Base-by-base conservation (phyloP, 2,888 invertebrate genomes). In the Epinotia ramella region DNA sequence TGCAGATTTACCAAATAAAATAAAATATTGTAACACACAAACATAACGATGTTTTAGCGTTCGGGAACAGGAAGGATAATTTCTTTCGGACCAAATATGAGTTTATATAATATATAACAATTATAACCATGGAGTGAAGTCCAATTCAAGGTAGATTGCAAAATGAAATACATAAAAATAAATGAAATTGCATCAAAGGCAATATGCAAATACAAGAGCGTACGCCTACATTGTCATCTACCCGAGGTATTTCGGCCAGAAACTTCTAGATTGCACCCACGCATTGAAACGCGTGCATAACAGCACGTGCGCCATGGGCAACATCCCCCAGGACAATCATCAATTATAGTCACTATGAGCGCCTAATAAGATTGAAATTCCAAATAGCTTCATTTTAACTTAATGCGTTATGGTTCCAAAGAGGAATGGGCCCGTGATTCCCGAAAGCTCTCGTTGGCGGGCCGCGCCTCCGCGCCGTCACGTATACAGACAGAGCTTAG, bases 261-360 rank as follows among this genome's bases (percentile, higher is more conserved):
- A 72, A 28, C 20, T 76, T 76, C 66, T 67, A 44, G 57, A 57
- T 49, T 67, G 74, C 56, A 44, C 60, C 49, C 24, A 40, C 70
- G 65, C 65, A 46, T 81, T 82, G 80, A 81, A 73, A 77, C 80
- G 84, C 92, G 89, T 92, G 93, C 79, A 70, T 68, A 63, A 66
- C 73, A 83, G 89, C 93, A 93, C 93, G 94, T 91, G 86, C 88
- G 84, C 87, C 82, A 76, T 66, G 33, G 18, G 20, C 73, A 69
- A 77, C 86, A 84, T 84, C 84, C 84, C 77, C 84, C 77, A 73
- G 79, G 33, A 69, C 73, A 74, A 73, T 11, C 16, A 68, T 57
- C 20, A 24, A 59, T 59, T 68, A 7, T 57, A 16, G 16, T 24
- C 68, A 16, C 5, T 59, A 46, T 12, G 13, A 57, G 40, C 1